Conservation (phyloP, 53 echinoderm and acorn worm species). For the Holothuria leucospilota region DNA sequence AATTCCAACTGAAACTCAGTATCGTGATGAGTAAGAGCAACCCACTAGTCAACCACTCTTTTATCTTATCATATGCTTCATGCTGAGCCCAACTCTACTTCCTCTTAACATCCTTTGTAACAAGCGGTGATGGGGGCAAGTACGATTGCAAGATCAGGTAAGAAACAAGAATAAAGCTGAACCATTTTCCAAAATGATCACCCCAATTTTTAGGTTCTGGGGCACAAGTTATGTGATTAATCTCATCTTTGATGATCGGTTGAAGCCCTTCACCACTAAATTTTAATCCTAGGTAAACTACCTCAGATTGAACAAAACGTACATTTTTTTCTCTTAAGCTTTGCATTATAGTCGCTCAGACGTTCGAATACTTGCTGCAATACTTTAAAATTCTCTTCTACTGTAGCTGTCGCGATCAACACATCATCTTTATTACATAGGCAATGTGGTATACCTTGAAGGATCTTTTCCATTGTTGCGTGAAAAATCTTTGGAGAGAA, state of each 20-base stretch:
- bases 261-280: slow-evolving; percentile 30
- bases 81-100: no score
- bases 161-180: no score
- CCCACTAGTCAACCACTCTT: no score
- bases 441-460: slow-evolving; percentile 52
- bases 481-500: no score
- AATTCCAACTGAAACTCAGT: background rate
- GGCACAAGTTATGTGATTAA: slow-evolving; percentile 22
- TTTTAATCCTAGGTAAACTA: slow-evolving; percentile 43
- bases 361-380: no score
- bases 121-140: no score
- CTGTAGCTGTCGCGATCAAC: slow-evolving; percentile 31
- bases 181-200: no score
- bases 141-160: no score
- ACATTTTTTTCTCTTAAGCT: slow-evolving; percentile 14
- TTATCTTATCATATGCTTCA: no score
- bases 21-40: background rate
- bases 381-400: no score
- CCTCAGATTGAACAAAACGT: slow-evolving; percentile 28
- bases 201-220: slow-evolving; percentile 21
- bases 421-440: slow-evolving; percentile 69
- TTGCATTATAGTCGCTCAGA: slow-evolving; percentile 48
- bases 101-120: no score
- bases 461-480: slow-evolving; percentile 59
- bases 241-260: no score